Conservation (phyloP, 2,113 vertebrate genomes). For the Chionomys nivalis region DNA sequence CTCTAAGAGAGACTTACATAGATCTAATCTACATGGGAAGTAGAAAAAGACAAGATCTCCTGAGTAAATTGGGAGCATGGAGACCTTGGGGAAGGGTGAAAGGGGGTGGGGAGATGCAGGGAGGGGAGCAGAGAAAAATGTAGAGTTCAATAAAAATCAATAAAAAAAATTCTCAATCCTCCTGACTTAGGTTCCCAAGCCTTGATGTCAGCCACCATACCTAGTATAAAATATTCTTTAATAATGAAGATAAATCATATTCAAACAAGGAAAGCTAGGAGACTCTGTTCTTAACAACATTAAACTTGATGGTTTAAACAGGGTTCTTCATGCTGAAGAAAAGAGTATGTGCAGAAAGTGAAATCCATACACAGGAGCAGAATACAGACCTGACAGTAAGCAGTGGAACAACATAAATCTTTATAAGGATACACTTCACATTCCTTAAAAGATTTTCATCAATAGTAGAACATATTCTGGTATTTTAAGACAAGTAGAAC, state of each 20-base stretch:
- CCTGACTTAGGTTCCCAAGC: background rate
- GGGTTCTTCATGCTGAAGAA: background rate
- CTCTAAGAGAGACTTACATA: no score
- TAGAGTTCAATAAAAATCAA: no score
- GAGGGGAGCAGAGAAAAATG: no score
- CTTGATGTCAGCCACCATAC: background rate
- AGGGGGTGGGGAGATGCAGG: no score
- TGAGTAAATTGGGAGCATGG: no score
- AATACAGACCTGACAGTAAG: background rate
- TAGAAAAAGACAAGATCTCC: no score
- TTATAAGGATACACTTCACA: background rate
- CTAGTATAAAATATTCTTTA: background rate
- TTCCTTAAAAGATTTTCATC: background rate
- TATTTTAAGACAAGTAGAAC: background rate
- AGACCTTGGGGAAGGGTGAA: no score
- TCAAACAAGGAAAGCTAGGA: background rate
- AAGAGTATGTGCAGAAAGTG: background rate
- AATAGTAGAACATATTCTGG: background rate
- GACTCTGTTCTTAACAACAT: background rate
- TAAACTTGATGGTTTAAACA: background rate
- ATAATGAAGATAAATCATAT: background rate
- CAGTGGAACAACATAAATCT: background rate
- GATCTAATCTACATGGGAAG: no score
- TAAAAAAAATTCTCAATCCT: background rate
- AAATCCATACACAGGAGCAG: background rate